Base-by-base conservation (phyloP, 2,888 invertebrate species). In the Eupithecia vulgata region DNA sequence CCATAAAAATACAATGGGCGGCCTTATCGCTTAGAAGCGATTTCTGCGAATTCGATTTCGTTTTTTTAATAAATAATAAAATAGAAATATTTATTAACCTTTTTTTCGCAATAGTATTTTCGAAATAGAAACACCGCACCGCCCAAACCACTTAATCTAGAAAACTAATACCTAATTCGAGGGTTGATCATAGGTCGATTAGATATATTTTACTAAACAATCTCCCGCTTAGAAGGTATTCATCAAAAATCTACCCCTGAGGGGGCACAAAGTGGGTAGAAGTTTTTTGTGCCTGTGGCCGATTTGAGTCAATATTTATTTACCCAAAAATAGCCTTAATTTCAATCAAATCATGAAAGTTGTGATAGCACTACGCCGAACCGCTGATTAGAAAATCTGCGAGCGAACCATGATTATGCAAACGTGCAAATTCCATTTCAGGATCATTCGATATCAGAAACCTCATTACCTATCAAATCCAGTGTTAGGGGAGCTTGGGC, bases 381-480 rank as follows among this genome's bases (percentile, higher is more conserved):
- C 40, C 68, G 42, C 37, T 62, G 17, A 67, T 67, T 45, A 34
- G 68, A 64, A 68, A 72, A 42, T 21, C 68, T 61, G 62, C 62
- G 67, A 67, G 70, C 69, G 69, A 62, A 35, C 48, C 67, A 57
- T 66, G 52, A 62, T 65, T 71, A 71, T 68, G 68, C 68, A 59
- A 68, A 68, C 71, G 68, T 48, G 35, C 59, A 69, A 68, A 74
- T 48, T 74, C 71, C 30, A 71, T 74, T 74, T 66, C 71, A 66
- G 66, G 40, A 71, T 74, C 64, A 74, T 68, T 68, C 65, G 65
- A 65, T 71, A 69, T 21, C 68, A 71, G 65, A 67, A 48, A 71
- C 69, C 71, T 74, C 74, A 71, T 74, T 74, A 74, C 74, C 74
- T 70, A 64, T 71, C 61, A 68, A 74, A 67, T 70, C 62, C 70